These are phyloP conservation scores for Coregonus sp. DNA, from an alignment of 2,797 vertebrate genomes.

Conservation along the genomic window DNA sequence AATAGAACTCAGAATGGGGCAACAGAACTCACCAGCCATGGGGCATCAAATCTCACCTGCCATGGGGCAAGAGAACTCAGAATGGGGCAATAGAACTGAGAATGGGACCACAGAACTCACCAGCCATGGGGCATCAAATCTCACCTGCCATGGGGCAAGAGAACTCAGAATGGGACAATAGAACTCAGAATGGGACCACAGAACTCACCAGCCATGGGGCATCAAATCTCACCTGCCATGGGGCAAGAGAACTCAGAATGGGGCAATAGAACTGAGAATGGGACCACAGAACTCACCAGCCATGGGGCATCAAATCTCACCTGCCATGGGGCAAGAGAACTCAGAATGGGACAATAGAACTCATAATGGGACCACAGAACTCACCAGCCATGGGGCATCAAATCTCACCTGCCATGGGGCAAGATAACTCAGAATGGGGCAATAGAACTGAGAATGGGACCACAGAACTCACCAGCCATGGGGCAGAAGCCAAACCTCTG, in stretches of 20 bases:
- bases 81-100: conserved; percentile 38
- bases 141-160: background rate
- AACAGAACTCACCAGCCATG: conserved; percentile 76
- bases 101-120: conserved; percentile 43
- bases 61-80: no score
- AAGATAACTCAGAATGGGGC: background rate
- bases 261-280: conserved; percentile 40
- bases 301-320: no score
- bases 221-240: no score
- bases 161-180: conserved; percentile 46
- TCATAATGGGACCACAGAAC: no score
- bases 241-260: no score
- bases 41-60: conserved; percentile 73
- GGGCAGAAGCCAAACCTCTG: conserved; percentile 98
- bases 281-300: conserved; percentile 42
- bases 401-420: no score
- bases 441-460: conserved; percentile 40
- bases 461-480: conserved; percentile 76
- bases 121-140: no score
- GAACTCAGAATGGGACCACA: no score
- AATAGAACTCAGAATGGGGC: conserved; percentile 39
- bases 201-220: no score
- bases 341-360: background rate
- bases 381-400: no score
- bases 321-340: conserved; percentile 43